These are phyloP conservation scores for Andrena flavipes DNA, from an alignment of 2,888 invertebrate species.

Conservation along the genomic window DNA sequence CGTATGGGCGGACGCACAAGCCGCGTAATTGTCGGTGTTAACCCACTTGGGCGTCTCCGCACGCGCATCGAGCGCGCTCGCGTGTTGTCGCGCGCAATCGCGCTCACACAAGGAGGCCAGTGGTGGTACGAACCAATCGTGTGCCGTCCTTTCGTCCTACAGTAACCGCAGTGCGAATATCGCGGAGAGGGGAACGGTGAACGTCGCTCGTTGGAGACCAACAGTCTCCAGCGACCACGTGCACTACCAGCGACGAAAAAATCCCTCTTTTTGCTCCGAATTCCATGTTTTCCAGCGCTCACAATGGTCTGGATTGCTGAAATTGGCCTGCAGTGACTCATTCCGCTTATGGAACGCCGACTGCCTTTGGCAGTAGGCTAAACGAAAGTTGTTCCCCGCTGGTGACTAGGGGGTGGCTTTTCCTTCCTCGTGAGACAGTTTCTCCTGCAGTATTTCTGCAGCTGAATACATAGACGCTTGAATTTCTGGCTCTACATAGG, in stretches of 20 bases:
- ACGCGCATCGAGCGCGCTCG: constrained; percentile 67
- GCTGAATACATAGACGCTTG: neutral
- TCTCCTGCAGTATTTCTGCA: neutral
- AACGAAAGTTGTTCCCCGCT: constrained; percentile 4
- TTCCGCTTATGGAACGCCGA: neutral
- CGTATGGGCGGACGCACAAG: constrained; percentile 72
- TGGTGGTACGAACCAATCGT: constrained; percentile 67
- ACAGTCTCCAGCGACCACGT: constrained; percentile 40
- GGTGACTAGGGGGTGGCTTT: constrained; percentile 11
- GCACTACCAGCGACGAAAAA: constrained; percentile 43
- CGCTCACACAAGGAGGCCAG: constrained; percentile 53
- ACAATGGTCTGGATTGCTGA: neutral
- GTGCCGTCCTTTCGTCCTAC: constrained; percentile 58
- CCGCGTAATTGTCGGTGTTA: constrained; percentile 79
- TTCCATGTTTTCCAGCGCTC: constrained; percentile 15
- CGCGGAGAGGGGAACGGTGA: constrained; percentile 49
- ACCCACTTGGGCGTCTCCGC: constrained; percentile 80
- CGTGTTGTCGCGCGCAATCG: constrained; percentile 55
- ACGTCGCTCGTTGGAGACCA: constrained; percentile 38
- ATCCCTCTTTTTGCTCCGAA: constrained; percentile 20
- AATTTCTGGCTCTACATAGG: too few species aligned
- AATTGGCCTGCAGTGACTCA: constrained; percentile 11
- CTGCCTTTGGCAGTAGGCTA: neutral
- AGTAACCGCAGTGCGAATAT: constrained; percentile 49
- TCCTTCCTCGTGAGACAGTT: neutral